A percentile compares a stretch with the other conserved stretches of the same genome.
phyloP scores from a whole-genome alignment of 2,797 vertebrate genomes.

The Meda fulgida region DNA sequence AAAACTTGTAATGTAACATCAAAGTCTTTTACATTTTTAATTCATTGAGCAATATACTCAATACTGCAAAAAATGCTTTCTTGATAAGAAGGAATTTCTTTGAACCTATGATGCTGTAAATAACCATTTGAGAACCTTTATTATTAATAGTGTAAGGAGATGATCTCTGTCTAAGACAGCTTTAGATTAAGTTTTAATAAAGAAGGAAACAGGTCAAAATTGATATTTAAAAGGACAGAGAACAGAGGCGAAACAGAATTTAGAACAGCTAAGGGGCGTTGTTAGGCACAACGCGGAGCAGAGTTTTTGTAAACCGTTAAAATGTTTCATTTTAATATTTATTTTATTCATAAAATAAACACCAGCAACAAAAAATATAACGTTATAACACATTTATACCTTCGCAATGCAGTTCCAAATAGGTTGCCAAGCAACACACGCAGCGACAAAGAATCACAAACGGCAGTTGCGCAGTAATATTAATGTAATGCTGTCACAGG shows the following conservation, averaged over 20 bases:
- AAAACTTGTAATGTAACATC: neutral
- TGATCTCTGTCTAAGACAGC: neutral
- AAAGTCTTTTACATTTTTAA: neutral
- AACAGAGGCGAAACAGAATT: neutral
- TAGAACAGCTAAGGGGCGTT: too few relatives aligned
- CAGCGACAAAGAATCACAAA: too few relatives aligned
- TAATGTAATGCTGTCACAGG: too few relatives aligned
- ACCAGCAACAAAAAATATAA: too few relatives aligned
- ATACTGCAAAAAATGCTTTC: neutral
- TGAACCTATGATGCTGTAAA: neutral
- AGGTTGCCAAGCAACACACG: too few relatives aligned
- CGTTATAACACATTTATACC: too few relatives aligned
- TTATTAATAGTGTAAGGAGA: neutral
- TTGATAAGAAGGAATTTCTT: neutral
- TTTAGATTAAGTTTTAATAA: neutral
- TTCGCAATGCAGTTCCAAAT: too few relatives aligned
- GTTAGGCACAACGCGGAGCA: too few relatives aligned
- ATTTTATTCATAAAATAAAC: too few relatives aligned
- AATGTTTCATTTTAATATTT: too few relatives aligned
- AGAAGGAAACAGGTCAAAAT: conserved; percentile 15
- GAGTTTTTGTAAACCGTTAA: too few relatives aligned
- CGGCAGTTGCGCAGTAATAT: too few relatives aligned
- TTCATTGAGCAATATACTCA: neutral
- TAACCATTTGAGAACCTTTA: conserved; percentile 2
- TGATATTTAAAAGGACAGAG: neutral